Evolutionary conservation across 2,888 invertebrate genomes (phyloP).

Genomic region (Nomada fucata): DNA sequence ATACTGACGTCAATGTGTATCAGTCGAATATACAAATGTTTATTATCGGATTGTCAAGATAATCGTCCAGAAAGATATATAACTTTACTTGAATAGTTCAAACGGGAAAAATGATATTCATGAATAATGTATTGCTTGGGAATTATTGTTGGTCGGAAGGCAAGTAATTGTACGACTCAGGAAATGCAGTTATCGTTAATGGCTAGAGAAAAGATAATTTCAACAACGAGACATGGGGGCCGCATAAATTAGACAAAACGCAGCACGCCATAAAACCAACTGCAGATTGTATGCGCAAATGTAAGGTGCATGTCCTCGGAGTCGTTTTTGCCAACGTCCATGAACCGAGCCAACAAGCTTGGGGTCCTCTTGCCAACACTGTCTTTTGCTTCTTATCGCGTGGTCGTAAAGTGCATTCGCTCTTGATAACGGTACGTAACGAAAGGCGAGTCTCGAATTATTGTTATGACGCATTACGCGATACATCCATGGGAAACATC

Average conservation of each 20-base stretch:
- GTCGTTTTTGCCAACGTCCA: constrained; percentile 48
- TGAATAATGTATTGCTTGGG: not conserved
- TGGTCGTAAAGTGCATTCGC: constrained; percentile 55
- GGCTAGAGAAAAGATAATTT: constrained; percentile 9
- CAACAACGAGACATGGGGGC: not conserved
- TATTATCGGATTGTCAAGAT: too few relatives aligned
- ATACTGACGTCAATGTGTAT: too few relatives aligned
- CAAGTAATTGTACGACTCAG: constrained; percentile 2
- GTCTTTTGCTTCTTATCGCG: constrained; percentile 57
- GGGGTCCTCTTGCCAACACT: constrained; percentile 50
- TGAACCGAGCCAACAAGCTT: constrained; percentile 53
- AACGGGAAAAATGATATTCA: too few relatives aligned
- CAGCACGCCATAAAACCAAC: constrained; percentile 44
- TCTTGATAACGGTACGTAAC: constrained; percentile 51
- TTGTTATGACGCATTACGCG: constrained; percentile 30
- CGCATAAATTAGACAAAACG: constrained; percentile 45
- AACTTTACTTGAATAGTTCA: too few relatives aligned
- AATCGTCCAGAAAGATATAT: too few relatives aligned
- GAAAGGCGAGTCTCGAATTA: constrained; percentile 39
- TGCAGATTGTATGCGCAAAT: constrained; percentile 57
- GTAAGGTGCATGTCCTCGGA: constrained; percentile 40
- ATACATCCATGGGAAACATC: constrained; percentile 8
- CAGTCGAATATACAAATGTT: too few relatives aligned
- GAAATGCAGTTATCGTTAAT: constrained; percentile 22
- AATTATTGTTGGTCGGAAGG: constrained; percentile 1